A percentile compares a stretch with the other conserved stretches of the same genome.
Conservation (phyloP, 2,113 vertebrate species). For the Anoplopoma fimbria region DNA sequence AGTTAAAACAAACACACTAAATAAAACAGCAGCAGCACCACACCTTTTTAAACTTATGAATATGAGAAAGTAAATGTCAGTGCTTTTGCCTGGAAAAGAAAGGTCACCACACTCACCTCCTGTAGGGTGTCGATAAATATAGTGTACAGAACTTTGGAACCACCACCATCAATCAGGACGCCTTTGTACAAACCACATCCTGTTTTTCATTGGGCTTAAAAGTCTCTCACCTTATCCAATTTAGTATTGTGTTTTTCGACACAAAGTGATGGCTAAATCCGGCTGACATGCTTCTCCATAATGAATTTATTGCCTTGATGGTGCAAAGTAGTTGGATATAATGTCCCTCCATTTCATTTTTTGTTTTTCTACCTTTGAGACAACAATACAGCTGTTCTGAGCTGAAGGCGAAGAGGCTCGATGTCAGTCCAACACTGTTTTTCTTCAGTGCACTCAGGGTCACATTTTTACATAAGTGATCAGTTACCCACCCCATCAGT, state of each 20-base stretch:
- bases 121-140: not conserved
- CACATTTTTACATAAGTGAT: not conserved
- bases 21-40: not conserved
- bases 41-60: not conserved
- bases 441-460: too few relatives aligned
- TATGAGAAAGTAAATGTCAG: not conserved
- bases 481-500: not conserved
- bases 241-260: not conserved
- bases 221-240: too few relatives aligned
- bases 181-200: not conserved
- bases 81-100: not conserved
- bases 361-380: not conserved
- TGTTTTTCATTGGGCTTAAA: not conserved
- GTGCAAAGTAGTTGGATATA: not conserved
- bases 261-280: not conserved
- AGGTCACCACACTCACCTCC: not conserved
- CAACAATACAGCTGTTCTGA: not conserved
- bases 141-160: not conserved
- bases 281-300: not conserved
- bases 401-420: not conserved
- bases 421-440: not conserved
- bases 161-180: not conserved
- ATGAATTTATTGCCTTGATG: not conserved
- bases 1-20: conserved; percentile 8
- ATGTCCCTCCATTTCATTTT: not conserved